Evolutionary conservation across 2,113 vertebrate species (phyloP).

Genomic region (Himantopus leucocephalus): DNA sequence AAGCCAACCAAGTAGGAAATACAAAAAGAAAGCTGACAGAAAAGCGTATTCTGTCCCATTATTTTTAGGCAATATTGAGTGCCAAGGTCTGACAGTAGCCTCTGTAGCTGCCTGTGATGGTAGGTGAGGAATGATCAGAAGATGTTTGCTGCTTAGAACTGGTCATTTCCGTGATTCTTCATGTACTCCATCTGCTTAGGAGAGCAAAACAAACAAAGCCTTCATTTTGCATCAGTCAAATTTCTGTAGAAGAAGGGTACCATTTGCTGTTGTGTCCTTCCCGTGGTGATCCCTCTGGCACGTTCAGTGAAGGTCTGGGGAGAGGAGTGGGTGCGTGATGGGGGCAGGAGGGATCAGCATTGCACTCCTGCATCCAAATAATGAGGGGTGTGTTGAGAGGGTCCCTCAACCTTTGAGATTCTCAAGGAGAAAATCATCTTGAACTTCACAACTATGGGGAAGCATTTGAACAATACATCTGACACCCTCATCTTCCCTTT

Average conservation of each 20-base stretch:
- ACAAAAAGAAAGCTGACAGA: not conserved
- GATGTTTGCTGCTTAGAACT: not conserved
- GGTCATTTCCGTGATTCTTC: not conserved
- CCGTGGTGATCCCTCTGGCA: not conserved
- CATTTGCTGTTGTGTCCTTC: not conserved
- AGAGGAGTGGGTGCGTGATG: fast-evolving
- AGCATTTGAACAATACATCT: not conserved
- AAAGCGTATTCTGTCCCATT: not conserved
- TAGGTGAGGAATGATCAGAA: not conserved
- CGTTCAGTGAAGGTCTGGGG: not conserved
- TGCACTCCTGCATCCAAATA: not conserved
- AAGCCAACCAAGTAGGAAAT: not conserved
- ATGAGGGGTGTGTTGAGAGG: not conserved
- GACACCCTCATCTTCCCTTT: not conserved
- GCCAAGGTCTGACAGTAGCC: not conserved
- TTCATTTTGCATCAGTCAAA: not conserved
- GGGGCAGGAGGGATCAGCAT: not conserved
- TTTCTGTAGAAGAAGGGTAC: not conserved
- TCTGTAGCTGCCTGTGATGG: not conserved
- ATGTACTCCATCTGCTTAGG: not conserved
- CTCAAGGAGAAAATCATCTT: not conserved
- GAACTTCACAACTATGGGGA: not conserved
- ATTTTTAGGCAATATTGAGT: not conserved
- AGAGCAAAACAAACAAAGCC: not conserved
- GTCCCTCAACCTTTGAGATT: not conserved